Conservation (phyloP, 2,113 vertebrate genomes). For the Vidua macroura region DNA sequence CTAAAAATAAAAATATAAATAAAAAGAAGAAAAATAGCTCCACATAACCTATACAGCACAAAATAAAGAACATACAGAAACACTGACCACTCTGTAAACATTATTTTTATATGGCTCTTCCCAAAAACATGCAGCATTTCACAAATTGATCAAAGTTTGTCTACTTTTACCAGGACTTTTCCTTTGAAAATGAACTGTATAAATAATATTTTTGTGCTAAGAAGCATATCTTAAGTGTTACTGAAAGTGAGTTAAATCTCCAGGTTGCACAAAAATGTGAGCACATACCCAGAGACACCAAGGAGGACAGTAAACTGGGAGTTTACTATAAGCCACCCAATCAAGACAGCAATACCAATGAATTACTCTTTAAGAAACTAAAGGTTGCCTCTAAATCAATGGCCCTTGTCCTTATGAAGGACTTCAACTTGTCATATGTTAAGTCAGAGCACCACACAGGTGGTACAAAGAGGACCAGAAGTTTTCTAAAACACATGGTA, state of each 20-base stretch:
- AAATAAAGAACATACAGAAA: not conserved
- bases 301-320: not conserved
- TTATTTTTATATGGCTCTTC: not conserved
- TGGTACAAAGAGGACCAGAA: not conserved
- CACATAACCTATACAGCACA: not conserved
- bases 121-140: not conserved
- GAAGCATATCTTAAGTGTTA: not conserved
- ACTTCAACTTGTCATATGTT: not conserved
- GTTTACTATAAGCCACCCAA: not conserved
- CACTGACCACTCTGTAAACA: not conserved
- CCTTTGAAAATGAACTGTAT: not conserved
- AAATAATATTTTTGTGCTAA: not conserved
- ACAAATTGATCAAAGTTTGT: not conserved
- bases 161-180: not conserved
- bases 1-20: not conserved
- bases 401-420: not conserved
- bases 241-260: not conserved
- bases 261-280: not conserved
- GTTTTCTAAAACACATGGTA: not conserved
- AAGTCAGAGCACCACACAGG: not conserved
- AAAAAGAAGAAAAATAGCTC: rapidly evolving
- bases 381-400: not conserved
- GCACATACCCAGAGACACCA: not conserved
- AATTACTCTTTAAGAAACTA: not conserved
- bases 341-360: not conserved